These are phyloP conservation scores for Leucania comma DNA, from an alignment of 2,888 invertebrate genomes.

Conservation along the genomic window DNA sequence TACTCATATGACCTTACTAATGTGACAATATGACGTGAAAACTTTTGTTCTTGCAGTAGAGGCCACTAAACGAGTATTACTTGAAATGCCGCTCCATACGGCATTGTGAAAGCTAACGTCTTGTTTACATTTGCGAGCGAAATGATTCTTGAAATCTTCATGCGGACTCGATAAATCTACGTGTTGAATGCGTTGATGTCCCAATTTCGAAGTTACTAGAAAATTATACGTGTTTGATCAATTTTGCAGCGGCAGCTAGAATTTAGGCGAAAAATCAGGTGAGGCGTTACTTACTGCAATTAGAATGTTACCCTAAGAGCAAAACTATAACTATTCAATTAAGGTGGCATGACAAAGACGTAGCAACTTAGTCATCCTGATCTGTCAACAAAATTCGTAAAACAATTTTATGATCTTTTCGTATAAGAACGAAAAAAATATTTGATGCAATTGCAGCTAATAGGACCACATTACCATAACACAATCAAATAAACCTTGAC, in stretches of 20 bases:
- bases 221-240: not conserved
- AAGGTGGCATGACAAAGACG: not conserved
- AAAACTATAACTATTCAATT: not conserved
- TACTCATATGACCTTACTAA: conserved; percentile 75
- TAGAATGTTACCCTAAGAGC: not conserved
- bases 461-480: conserved; percentile 7
- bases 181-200: conserved; percentile 26
- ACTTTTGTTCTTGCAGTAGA: conserved; percentile 83
- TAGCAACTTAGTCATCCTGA: no score
- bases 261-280: not conserved
- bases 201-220: conserved; percentile 10
- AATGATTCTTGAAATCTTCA: conserved; percentile 60
- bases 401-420: conserved; percentile 2
- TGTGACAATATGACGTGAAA: conserved; percentile 82
- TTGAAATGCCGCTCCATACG: conserved; percentile 71
- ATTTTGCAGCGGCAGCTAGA: not conserved
- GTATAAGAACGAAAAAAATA: not conserved
- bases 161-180: conserved; percentile 38
- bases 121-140: conserved; percentile 65
- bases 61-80: conserved; percentile 83
- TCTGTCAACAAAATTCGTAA: not conserved
- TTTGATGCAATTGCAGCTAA: conserved; percentile 2
- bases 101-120: conserved; percentile 78
- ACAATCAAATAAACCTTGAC: conserved; percentile 37
- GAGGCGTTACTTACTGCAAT: no score